Conservation (phyloP, 2,888 invertebrate genomes). For the Esperia sulphurella region DNA sequence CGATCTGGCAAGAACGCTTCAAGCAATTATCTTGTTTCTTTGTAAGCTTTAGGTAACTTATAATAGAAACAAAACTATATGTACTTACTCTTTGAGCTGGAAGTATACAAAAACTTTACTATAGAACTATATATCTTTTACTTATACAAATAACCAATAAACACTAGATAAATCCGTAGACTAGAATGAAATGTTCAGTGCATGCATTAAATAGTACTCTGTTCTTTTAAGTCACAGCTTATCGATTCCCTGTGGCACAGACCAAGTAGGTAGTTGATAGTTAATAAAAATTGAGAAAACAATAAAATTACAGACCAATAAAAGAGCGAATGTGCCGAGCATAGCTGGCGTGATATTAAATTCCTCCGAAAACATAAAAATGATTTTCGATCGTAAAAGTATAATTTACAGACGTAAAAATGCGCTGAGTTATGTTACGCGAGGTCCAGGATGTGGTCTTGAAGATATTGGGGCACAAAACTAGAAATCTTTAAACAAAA, state of each 20-base stretch:
- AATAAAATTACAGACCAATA: slow-evolving; percentile 79
- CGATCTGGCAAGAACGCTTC: slow-evolving; percentile 41
- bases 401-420: slow-evolving; percentile 80
- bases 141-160: too few relatives aligned
- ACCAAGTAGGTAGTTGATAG: slow-evolving; percentile 72
- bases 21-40: slow-evolving; percentile 29
- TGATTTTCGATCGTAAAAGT: slow-evolving; percentile 80
- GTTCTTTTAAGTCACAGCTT: slow-evolving; percentile 37
- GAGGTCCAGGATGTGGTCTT: slow-evolving; percentile 18
- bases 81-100: background rate
- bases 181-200: background rate
- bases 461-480: slow-evolving; percentile 28
- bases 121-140: too few relatives aligned
- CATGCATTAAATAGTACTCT: slow-evolving; percentile 2
- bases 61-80: background rate
- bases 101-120: background rate
- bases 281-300: slow-evolving; percentile 79
- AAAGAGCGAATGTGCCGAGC: slow-evolving; percentile 74
- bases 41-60: slow-evolving; percentile 22
- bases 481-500: background rate
- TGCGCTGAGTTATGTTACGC: slow-evolving; percentile 70
- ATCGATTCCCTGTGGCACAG: slow-evolving; percentile 49
- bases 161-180: too few relatives aligned
- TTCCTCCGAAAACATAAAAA: slow-evolving; percentile 78
- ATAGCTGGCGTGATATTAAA: slow-evolving; percentile 77